Evolutionary conservation across 2,113 vertebrate species (phyloP), one percentile per base, ranked within the genome.

Genomic region (Rhinichthys klamathensis): DNA sequence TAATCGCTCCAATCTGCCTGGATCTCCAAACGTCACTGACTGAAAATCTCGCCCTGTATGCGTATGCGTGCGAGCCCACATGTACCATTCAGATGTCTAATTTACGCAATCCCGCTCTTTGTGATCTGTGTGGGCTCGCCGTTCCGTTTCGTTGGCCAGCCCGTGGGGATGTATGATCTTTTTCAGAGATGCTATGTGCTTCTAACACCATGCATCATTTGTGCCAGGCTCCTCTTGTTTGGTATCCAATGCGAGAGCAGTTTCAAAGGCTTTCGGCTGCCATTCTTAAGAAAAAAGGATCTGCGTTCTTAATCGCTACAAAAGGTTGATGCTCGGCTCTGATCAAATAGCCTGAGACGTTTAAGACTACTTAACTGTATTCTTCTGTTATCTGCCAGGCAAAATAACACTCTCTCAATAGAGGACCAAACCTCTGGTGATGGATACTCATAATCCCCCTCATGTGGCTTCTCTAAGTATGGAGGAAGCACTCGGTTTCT

Each of bases 381-480:
- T 69, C 80, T 69, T 58, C 51, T 63, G 61, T 61, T 88, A 82
- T 67, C 80, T 78, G 69, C 15, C 67, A 75, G 61, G 82, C 44
- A 86, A 84, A 84, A 86, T 85, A 85, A 41, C 73, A 83, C 80
- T 41, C 46, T 83, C 63, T 79, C 49, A 83, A 86, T 82, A 77
- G 60, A 72, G 41, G 82, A 61, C n/a, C 72, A 67, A 81, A 79
- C 74, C 85, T 82, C 84, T 63, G 82, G 72, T 70, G 60, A 89
- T 78, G 75, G 86, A 84, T 78, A 78, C 75, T 65, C 30, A 65
- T 88, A 86, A 86, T 88, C 87, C 85, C 69, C 15, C 76, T 86
- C 54, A 30, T 88, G 81, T 84, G 72, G 69, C 76, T 79, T 78
- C 77, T 89, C 82, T 72, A 38, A 82, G 80, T 75, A n/a, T 73